Evolutionary conservation across 1,140 invertebrate species (phyloP).

Genomic region (Bombus soroeensis): DNA sequence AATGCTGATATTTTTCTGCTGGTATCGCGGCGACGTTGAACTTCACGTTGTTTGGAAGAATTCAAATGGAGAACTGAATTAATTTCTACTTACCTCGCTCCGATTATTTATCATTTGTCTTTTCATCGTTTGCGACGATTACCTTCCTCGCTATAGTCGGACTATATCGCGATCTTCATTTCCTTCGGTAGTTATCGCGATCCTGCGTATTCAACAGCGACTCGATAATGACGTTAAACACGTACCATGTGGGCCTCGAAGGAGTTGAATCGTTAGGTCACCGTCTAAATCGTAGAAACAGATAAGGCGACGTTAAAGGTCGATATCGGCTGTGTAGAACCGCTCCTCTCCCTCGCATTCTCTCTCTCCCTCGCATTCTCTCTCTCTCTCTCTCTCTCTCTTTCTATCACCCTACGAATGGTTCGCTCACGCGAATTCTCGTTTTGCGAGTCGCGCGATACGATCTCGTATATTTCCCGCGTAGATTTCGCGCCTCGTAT

Average conservation of each 20-base stretch:
- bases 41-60: neutral
- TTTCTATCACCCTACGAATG: neutral
- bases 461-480: conserved; percentile 54
- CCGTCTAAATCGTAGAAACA: conserved; percentile 52
- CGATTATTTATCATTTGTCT: neutral
- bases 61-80: neutral
- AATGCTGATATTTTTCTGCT: neutral
- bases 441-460: conserved; percentile 62
- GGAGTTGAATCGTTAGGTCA: conserved; percentile 33
- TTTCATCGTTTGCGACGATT: neutral
- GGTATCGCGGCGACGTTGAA: neutral
- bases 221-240: conserved; percentile 39
- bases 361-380: neutral
- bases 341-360: neutral
- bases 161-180: neutral
- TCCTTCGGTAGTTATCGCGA: neutral
- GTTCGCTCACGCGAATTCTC: conserved; percentile 61
- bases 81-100: neutral
- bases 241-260: conserved; percentile 6
- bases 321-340: conserved; percentile 43
- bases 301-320: conserved; percentile 54
- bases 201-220: neutral
- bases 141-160: too few relatives aligned
- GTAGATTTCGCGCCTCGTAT: conserved; percentile 56
- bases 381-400: neutral